Evolutionary conservation across 2,888 invertebrate species (phyloP), one percentile per base, ranked within the genome.

Genomic region (Hirtodrosophila trivittata): DNA sequence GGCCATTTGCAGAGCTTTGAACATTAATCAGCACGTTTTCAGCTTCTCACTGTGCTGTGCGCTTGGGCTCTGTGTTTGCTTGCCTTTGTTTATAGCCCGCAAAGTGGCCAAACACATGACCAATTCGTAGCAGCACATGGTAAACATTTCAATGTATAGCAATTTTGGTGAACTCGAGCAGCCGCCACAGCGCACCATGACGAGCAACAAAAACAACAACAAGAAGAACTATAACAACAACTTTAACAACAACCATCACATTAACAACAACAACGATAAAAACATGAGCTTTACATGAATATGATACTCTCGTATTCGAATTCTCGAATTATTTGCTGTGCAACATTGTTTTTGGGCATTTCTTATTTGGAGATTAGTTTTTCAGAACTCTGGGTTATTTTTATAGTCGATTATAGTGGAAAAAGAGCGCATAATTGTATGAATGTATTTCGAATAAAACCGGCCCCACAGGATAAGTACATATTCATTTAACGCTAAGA

Each of bases 1-100:
- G 18, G 86, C 68, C 84, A 83, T 86, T 82, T 80, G 18, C 43
- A 14, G 33, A 38, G 65, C 16, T 50, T 30, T 43, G 47, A 66
- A 65, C 81, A 82, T 86, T 82, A 83, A 86, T 82, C 86, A 80
- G 81, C 86, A 83, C 75, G 72, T 80, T 83, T 86, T 56, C 51
- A 52, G 62, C 26, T 58, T 58, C 51, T 56, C 58, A 43, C 42
- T 58, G 16, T 63, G 26, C 4, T 26, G 9, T 49, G 5, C 38
- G 28, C 38, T 28, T 16, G 28, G 38, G 37, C 21, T 52, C 26
- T 50, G 49, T 66, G 56, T 66, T 52, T 42, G 37, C 38, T 41
- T 42, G 55, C 25, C 43, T 55, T 71, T 71, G 63, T 73, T 73
- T 73, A 73, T 67, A 58, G 18, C 54, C 49, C 39, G 14, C 49